Base-by-base conservation (phyloP, 35 echinoderm and acorn worm species). In the Amphiura filiformis region DNA sequence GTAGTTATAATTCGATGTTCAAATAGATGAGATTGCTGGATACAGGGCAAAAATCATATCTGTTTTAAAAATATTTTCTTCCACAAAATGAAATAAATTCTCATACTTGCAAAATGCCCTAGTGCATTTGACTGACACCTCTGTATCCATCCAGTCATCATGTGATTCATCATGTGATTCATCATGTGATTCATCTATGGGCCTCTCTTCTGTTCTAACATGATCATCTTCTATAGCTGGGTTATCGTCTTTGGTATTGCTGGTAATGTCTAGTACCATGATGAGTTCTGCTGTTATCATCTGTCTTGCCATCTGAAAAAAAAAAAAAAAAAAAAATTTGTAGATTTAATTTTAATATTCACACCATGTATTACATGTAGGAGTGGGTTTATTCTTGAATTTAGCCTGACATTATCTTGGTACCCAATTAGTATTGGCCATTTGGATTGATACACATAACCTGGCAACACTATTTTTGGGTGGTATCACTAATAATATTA, bases 61-160 rank as follows among this genome's bases (percentile, higher is more conserved):
- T 32, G 5, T 77, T 35, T 32, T 32, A 32, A n/a, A 32, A 30
- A 77, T 30, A 32, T n/a, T n/a, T n/a, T n/a, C n/a, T n/a, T n/a
- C n/a, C n/a, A n/a, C n/a, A n/a, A n/a, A n/a, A n/a, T n/a, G n/a
- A n/a, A n/a, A n/a, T n/a, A n/a, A n/a, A n/a, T n/a, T n/a, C n/a
- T n/a, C 37, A n/a, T 65, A 85, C 83, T 61, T 85, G 83, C 83
- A 85, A 61, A 85, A 85, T 61, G 56, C 83, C 35, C 83, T 85
- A 22, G 52, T 85, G 56, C 83, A 85, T 37, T 61, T 85, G 44
- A 85, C 83, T 12, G 57, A 85, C 47, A 85, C 56, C 31, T 70
- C 61, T n/a, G n/a, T n/a, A n/a, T 70, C 61, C 15, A 26, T 70
- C 9, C 4, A 70, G 3, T 26, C 61, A 2, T 70, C 61, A 5